Evolutionary conservation across 2,113 vertebrate genomes (phyloP).

Genomic region (Xiphophorus hellerii): DNA sequence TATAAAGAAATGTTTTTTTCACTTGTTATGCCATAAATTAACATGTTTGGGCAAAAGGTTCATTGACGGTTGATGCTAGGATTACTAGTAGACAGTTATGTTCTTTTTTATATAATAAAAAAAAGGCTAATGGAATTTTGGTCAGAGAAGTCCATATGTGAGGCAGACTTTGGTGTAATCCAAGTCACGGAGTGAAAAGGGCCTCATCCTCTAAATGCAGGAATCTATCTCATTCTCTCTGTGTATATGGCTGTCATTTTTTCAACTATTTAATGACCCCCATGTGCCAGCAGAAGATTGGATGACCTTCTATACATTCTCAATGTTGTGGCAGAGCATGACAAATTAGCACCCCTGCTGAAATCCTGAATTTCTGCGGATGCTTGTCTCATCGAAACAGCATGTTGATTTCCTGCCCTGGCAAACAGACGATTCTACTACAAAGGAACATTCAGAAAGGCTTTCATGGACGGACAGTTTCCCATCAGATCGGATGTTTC

Average conservation of each 20-base stretch:
- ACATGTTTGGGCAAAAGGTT: too few species aligned
- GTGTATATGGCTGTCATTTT: conserved; percentile 69
- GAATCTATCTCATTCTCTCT: conserved; percentile 75
- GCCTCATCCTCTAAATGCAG: conserved; percentile 78
- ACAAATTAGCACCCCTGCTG: conserved; percentile 78
- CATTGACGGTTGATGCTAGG: too few species aligned
- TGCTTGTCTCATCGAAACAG: conserved; percentile 76
- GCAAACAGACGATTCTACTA: conserved; percentile 59
- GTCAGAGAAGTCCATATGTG: conserved; percentile 70
- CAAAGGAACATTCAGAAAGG: conserved; percentile 57
- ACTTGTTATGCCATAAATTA: too few species aligned
- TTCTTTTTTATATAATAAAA: conserved; percentile 30
- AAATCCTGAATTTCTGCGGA: conserved; percentile 69
- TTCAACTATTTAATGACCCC: conserved; percentile 66
- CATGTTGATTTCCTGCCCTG: conserved; percentile 73
- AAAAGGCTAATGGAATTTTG: conserved; percentile 43
- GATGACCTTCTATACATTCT: conserved; percentile 56
- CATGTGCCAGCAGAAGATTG: conserved; percentile 59
- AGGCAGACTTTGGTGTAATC: conserved; percentile 65
- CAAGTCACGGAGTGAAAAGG: conserved; percentile 66
- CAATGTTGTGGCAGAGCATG: conserved; percentile 71
- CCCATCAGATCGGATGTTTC: conserved; percentile 46
- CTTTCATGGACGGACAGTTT: conserved; percentile 48
- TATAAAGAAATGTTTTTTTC: too few species aligned
- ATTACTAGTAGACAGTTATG: conserved; percentile 24